A percentile compares a stretch with the other conserved stretches of the same genome.
phyloP scores from a whole-genome alignment of 2,797 vertebrate genomes.

The Cottoperca gobio region DNA sequence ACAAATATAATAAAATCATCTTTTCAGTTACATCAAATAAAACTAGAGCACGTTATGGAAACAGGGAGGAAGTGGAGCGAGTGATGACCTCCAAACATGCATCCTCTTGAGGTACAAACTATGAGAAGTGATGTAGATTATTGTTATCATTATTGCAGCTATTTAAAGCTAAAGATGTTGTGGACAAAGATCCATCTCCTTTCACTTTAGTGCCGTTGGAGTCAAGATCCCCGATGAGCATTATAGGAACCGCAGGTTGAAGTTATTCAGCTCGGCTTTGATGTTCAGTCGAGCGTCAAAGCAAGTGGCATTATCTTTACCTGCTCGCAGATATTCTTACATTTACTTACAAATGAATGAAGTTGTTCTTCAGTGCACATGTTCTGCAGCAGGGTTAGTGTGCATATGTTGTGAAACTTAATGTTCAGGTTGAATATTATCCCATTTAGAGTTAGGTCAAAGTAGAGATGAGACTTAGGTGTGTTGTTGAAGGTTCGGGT shows the following conservation, averaged over 20 bases:
- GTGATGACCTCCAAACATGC: too few species aligned
- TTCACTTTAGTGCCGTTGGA: not conserved
- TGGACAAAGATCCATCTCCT: not conserved
- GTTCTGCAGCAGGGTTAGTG: not conserved
- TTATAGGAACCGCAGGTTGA: slow-evolving; percentile 8
- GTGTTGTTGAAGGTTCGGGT: slow-evolving; percentile 10
- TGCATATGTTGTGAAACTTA: not conserved
- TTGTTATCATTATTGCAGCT: not conserved
- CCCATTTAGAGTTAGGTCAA: not conserved
- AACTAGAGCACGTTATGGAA: not conserved
- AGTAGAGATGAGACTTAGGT: slow-evolving; percentile 10
- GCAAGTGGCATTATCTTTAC: not conserved
- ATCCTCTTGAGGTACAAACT: too few species aligned
- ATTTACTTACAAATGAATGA: too few species aligned
- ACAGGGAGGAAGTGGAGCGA: not conserved
- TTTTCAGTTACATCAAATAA: too few species aligned
- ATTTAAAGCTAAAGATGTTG: not conserved
- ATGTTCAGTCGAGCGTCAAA: not conserved
- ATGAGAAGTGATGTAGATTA: not conserved
- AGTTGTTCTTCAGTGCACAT: not conserved
- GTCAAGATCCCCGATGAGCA: slow-evolving; percentile 15
- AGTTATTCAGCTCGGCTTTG: not conserved
- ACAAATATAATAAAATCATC: not conserved
- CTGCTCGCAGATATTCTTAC: not conserved
- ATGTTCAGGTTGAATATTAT: not conserved